phyloP scores from a whole-genome alignment of 92 coral and sea anemone species.

The Ricordea florida region DNA sequence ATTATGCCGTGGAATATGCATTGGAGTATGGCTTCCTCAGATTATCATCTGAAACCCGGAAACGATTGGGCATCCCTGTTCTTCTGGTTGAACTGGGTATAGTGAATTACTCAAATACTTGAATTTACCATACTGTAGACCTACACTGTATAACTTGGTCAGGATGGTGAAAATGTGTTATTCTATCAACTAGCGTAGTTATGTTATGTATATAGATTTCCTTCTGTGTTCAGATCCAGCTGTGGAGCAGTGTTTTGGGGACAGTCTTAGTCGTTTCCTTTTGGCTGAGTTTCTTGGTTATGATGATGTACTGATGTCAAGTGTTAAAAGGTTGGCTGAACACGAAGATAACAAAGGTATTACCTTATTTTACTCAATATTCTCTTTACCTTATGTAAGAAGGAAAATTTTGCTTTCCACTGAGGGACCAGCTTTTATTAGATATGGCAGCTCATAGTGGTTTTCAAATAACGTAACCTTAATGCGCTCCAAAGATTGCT shows the following conservation, averaged over 20 bases:
- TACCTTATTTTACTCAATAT: not conserved
- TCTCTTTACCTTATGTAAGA: no score
- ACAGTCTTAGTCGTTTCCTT: constrained; percentile 85
- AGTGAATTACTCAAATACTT: not conserved
- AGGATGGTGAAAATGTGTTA: no score
- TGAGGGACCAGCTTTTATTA: no score
- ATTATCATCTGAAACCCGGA: constrained; percentile 83
- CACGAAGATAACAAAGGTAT: constrained; percentile 95
- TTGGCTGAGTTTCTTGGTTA: constrained; percentile 97
- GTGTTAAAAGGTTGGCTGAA: constrained; percentile 95
- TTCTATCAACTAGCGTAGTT: not conserved
- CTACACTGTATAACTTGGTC: no score
- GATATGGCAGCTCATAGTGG: no score
- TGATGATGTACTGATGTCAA: constrained; percentile 98
- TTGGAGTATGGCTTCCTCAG: constrained; percentile 95
- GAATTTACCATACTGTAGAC: no score
- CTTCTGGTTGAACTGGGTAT: constrained; percentile 89
- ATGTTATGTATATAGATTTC: not conserved
- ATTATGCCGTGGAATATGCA: constrained; percentile 96
- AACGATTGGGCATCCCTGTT: constrained; percentile 83
- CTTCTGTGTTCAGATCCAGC: constrained; percentile 71
- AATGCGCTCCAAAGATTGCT: no score
- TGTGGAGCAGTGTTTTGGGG: constrained; percentile 96
- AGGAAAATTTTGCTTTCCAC: no score
- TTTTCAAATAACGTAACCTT: not conserved